A percentile compares a stretch with the other conserved stretches of the same genome.
These are phyloP conservation scores for Epinotia demarniana DNA, from an alignment of 2,888 invertebrate species.

Conservation along the genomic window DNA sequence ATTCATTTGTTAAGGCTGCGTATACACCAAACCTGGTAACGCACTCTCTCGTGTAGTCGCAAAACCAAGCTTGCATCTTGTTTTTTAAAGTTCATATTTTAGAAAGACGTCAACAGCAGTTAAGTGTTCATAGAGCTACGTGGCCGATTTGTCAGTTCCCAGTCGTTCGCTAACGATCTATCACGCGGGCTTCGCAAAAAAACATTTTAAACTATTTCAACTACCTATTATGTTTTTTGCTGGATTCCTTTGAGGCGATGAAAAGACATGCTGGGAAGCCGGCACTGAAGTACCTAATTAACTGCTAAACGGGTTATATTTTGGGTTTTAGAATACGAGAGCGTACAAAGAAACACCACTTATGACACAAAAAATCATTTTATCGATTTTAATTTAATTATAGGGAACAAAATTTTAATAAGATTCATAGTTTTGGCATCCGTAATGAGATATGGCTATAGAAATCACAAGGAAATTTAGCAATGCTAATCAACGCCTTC, in stretches of 20 bases:
- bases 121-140: neutral
- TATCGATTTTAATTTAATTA: too few species aligned
- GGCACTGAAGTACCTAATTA: conserved; percentile 62
- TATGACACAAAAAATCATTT: neutral
- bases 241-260: conserved; percentile 54
- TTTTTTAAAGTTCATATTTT: conserved; percentile 2
- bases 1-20: conserved; percentile 62
- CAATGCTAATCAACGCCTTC: neutral
- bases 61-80: neutral
- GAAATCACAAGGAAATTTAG: neutral
- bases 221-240: conserved; percentile 64
- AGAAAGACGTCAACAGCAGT: neutral
- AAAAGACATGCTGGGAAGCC: conserved; percentile 66
- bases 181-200: conserved; percentile 69
- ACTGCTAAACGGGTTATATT: conserved; percentile 55
- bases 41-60: neutral
- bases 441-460: neutral
- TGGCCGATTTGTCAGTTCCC: conserved; percentile 62
- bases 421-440: neutral
- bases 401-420: neutral
- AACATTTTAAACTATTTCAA: conserved; percentile 58
- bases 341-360: conserved; percentile 7
- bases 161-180: conserved; percentile 69
- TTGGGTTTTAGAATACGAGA: conserved; percentile 14
- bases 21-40: conserved; percentile 3